Conservation (phyloP, 2,113 vertebrate genomes). For the Bos indicus region DNA sequence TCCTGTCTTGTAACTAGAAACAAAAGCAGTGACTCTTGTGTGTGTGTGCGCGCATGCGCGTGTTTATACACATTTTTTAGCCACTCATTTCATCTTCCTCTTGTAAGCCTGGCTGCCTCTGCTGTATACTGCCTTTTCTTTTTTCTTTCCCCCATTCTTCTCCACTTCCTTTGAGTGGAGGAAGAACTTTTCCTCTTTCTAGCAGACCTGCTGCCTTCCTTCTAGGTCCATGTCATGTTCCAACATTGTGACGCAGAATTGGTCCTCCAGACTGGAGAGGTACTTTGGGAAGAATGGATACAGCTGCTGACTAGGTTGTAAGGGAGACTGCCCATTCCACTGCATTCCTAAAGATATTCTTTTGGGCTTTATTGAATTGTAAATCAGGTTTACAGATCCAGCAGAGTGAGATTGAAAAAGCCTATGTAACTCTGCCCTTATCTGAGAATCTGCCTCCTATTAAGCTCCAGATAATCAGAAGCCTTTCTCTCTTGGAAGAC, state of each 20-base stretch:
- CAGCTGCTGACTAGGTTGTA: neutral
- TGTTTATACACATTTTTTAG: neutral
- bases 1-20: neutral
- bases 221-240: neutral
- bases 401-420: neutral
- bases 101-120: neutral
- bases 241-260: neutral
- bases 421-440: neutral
- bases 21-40: conserved; percentile 17
- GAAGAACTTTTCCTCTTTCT: neutral
- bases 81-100: conserved; percentile 9
- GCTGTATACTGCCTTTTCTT: neutral
- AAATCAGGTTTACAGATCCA: conserved; percentile 39
- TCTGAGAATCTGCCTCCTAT: conserved; percentile 30
- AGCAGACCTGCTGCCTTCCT: neutral
- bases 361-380: neutral
- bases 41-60: neutral
- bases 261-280: neutral
- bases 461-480: conserved; percentile 26
- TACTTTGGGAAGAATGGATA: neutral
- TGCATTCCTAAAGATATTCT: conserved; percentile 12
- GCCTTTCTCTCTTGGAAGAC: neutral
- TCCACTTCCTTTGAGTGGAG: neutral
- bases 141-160: neutral
- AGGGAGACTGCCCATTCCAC: neutral